phyloP scores from a whole-genome alignment of 2,888 invertebrate species.

The Hipparchia semele region DNA sequence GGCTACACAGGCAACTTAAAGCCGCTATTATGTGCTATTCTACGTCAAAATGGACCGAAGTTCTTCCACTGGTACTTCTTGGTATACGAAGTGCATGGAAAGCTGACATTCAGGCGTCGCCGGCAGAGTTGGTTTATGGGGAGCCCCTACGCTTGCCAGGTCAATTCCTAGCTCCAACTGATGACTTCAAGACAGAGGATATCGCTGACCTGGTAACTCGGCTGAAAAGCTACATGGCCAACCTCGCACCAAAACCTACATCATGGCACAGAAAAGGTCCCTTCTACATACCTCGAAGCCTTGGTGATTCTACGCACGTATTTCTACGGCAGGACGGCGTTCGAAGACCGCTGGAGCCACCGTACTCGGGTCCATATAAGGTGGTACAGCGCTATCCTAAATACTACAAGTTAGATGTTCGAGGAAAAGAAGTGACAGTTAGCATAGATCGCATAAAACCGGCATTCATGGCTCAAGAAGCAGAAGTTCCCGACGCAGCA shows the following conservation, averaged over 20 bases:
- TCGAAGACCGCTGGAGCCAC: conserved; percentile 38
- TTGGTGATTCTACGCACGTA: neutral
- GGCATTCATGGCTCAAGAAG: conserved; percentile 21
- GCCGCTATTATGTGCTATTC: too few relatives aligned
- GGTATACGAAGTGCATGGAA: conserved; percentile 35
- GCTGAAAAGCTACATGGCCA: neutral
- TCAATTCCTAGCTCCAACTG: conserved; percentile 30
- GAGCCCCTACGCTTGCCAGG: conserved; percentile 41
- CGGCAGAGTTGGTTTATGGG: conserved; percentile 43
- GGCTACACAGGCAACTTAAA: too few relatives aligned
- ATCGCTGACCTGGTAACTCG: neutral
- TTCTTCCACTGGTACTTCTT: conserved; percentile 37
- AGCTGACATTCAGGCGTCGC: conserved; percentile 39
- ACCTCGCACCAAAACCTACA: neutral
- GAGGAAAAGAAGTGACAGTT: conserved; percentile 39
- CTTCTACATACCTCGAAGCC: neutral
- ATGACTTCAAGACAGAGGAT: neutral
- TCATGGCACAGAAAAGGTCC: neutral
- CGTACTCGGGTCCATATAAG: conserved; percentile 44
- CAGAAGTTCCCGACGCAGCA: neutral
- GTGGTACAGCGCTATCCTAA: conserved; percentile 40
- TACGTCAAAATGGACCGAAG: conserved; percentile 34
- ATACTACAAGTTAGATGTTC: conserved; percentile 36
- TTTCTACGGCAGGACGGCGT: neutral
- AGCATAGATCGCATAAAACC: conserved; percentile 44